Evolutionary conservation across 2,888 invertebrate genomes (phyloP), one percentile per base, ranked within the genome.

Genomic region (Hypomecis punctinalis): DNA sequence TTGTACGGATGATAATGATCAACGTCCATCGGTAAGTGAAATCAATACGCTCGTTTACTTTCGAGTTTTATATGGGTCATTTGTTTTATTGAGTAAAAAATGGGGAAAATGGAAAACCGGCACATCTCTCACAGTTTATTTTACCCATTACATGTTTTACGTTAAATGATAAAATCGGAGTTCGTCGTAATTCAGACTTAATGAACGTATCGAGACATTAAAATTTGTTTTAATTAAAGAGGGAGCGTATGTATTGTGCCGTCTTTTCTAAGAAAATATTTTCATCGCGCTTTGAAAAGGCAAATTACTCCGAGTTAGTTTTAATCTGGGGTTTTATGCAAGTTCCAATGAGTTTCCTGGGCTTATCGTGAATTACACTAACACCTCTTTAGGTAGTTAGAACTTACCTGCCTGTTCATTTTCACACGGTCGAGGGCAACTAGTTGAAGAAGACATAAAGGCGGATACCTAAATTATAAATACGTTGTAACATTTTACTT

Each of bases 1-100:
- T 76, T 76, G 77, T 78, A 70, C 63, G 66, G 54, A 62, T 62
- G 71, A 75, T 77, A 76, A 73, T 70, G 69, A 76, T 61, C 43
- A 33, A 54, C 58, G 37, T 45, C 55, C 48, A 49, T 13, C 45
- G 47, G 59, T 64, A 49, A 60, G 60, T 67, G 60, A 56, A 60
- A 67, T 63, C 63, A 56, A 63, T 66, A 63, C 56, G 52, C 52
- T 60, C 51, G 59, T 60, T 40, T 51, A 55, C 36, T 59, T 39
- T 59, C n/a, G 35, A 55, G 55, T 64, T 63, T 64, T 59, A 64
- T 59, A 55, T n/a, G 37, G 49, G 46, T 49, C 53, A 45, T 63
- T 58, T 48, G 42, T 52, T 56, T 56, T 51, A 62, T 43, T 56
- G 49, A 56, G 39, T 51, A 5, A n/a, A 52, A 45, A 56, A 46